Evolutionary conservation across 2,888 invertebrate genomes (phyloP).

Genomic region (Biston betularia): DNA sequence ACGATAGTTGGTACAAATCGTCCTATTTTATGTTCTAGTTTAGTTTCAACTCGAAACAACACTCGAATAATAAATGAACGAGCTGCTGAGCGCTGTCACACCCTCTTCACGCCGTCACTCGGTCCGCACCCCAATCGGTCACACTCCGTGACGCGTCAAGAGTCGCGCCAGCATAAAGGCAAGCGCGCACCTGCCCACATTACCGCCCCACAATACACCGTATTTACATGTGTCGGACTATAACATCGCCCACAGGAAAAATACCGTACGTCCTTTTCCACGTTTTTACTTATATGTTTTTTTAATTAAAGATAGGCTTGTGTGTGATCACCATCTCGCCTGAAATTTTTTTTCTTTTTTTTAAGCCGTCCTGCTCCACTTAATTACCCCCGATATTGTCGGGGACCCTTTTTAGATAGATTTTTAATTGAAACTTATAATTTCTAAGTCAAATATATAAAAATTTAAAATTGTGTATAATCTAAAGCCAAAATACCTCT

Average conservation of each 20-base stretch:
- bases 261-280: not conserved
- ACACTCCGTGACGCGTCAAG: constrained; percentile 57
- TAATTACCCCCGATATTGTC: no score
- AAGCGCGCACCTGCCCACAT: constrained; percentile 72
- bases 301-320: no score
- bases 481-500: no score
- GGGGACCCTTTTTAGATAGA: no score
- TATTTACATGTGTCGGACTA: constrained; percentile 26
- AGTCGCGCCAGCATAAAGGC: constrained; percentile 55
- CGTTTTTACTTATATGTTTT: not conserved
- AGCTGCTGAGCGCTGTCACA: constrained; percentile 5
- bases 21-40: no score
- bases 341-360: not conserved
- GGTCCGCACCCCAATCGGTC: constrained; percentile 50
- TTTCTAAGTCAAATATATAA: no score
- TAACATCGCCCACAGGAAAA: not conserved
- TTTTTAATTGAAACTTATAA: no score
- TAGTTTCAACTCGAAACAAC: not conserved
- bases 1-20: not conserved
- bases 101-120: constrained; percentile 52
- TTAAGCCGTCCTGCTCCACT: no score
- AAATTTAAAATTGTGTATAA: no score
- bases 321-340: no score
- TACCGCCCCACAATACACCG: constrained; percentile 41
- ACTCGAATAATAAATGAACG: not conserved